Evolutionary conservation across 2,888 invertebrate species (phyloP).

Genomic region (Cephus spinipes): DNA sequence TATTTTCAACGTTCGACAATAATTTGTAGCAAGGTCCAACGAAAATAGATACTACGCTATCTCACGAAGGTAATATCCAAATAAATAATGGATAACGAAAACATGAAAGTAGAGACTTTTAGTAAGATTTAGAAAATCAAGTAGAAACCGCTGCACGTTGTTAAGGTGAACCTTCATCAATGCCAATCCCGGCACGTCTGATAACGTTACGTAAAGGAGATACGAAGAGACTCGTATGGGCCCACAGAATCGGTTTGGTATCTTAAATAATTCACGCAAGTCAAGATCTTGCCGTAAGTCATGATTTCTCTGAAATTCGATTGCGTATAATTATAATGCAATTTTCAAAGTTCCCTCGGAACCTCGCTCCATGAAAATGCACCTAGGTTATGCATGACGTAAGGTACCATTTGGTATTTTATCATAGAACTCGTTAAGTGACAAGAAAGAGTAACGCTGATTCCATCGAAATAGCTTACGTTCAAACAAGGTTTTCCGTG

Average conservation of each 20-base stretch:
- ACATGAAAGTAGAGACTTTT: neutral
- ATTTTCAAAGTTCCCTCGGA: neutral
- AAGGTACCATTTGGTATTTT: neutral
- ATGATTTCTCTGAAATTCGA: neutral
- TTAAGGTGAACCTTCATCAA: neutral
- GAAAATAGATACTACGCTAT: neutral
- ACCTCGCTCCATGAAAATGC: neutral
- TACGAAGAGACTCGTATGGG: neutral
- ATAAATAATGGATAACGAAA: neutral
- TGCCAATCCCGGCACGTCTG: neutral
- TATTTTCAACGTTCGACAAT: neutral
- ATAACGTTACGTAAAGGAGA: neutral
- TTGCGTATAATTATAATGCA: neutral
- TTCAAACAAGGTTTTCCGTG: constrained; percentile 38
- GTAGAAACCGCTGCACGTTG: neutral
- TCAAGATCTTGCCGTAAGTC: neutral
- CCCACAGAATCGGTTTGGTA: neutral
- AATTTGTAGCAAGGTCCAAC: neutral
- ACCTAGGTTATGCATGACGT: neutral
- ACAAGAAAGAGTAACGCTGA: constrained; percentile 51
- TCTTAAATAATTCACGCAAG: neutral
- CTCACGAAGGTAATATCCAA: neutral
- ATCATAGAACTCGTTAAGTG: constrained; percentile 9
- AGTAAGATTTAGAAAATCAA: neutral
- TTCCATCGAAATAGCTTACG: constrained; percentile 40